Percentiles rank a stretch among this genome's conserved stretches.
Evolutionary conservation across 2,888 invertebrate genomes (phyloP).

Genomic region (Scaptomyza polygonia): DNA sequence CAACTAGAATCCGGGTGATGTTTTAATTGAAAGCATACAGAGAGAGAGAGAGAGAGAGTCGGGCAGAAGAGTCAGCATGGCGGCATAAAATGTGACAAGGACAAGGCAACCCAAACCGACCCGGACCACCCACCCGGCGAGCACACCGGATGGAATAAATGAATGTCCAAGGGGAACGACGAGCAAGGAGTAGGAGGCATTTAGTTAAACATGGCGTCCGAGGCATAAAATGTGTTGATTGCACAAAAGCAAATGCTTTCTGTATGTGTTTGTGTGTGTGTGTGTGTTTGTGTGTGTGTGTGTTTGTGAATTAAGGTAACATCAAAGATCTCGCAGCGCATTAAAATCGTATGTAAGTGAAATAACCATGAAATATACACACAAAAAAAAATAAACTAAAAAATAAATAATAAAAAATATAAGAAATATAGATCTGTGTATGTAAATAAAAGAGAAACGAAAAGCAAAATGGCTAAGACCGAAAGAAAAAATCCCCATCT

Average conservation of each 20-base stretch:
- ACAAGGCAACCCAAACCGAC: slow-evolving; percentile 14
- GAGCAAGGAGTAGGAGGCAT: not conserved
- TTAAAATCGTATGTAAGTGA: not conserved
- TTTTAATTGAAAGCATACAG: slow-evolving; percentile 71
- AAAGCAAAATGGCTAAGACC: slow-evolving; percentile 52
- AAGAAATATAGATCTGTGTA: not conserved
- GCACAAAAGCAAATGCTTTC: not conserved
- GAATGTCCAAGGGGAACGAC: slow-evolving; percentile 12
- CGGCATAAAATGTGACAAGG: slow-evolving; percentile 48
- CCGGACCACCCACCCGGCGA: slow-evolving; percentile 26
- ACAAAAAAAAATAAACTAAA: not conserved
- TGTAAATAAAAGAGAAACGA: slow-evolving; percentile 34
- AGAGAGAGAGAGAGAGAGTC: not conserved
- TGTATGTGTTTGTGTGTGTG: not conserved
- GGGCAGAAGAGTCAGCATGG: slow-evolving; percentile 42
- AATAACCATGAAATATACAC: slow-evolving; percentile 22
- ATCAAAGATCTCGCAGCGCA: not conserved
- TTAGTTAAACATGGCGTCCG: slow-evolving; percentile 65
- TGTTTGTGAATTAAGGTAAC: slow-evolving; percentile 1
- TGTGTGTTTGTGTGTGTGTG: not conserved
- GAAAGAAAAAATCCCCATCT: slow-evolving; percentile 8
- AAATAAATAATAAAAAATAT: slow-evolving; percentile 10
- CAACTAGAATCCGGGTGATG: slow-evolving; percentile 55
- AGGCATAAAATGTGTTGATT: slow-evolving; percentile 47
- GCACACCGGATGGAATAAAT: not conserved